Conservation (phyloP, 1,140 invertebrate genomes). For the Heliothis subflexa region DNA sequence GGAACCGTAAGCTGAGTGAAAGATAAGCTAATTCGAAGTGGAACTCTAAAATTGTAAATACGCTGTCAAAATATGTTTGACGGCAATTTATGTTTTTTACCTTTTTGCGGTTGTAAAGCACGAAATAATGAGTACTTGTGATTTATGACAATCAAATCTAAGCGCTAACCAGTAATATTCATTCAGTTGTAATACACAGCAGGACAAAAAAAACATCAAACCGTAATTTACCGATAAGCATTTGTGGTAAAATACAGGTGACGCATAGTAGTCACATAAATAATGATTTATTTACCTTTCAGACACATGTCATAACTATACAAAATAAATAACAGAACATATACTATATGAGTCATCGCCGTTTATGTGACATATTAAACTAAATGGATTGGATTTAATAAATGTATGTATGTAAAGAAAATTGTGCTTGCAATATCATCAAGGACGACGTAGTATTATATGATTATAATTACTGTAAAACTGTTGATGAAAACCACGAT, state of each 20-base stretch:
- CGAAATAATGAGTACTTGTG: constrained; percentile 7
- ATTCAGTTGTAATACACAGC: constrained; percentile 11
- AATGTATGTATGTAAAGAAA: background rate
- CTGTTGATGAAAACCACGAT: no score
- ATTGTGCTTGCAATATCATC: background rate
- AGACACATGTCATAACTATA: constrained; percentile 17
- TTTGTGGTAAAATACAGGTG: constrained; percentile 28
- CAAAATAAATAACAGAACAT: constrained; percentile 24
- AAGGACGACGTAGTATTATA: background rate
- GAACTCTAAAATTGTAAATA: background rate
- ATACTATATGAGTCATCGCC: constrained; percentile 3
- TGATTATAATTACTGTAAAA: no score
- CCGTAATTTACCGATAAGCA: constrained; percentile 16
- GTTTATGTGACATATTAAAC: background rate
- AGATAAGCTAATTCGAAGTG: background rate
- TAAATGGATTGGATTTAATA: constrained; percentile 2
- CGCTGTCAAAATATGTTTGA: constrained; percentile 4
- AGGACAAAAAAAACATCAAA: constrained; percentile 20
- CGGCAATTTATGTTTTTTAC: background rate
- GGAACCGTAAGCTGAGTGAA: background rate
- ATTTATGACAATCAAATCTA: constrained; percentile 24
- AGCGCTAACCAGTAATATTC: constrained; percentile 9
- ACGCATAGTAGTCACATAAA: constrained; percentile 30
- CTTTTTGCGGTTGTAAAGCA: background rate
- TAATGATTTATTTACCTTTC: constrained; percentile 34